Base-by-base conservation (phyloP, 2,797 vertebrate genomes). In the Tenualosa thibaudeaui region DNA sequence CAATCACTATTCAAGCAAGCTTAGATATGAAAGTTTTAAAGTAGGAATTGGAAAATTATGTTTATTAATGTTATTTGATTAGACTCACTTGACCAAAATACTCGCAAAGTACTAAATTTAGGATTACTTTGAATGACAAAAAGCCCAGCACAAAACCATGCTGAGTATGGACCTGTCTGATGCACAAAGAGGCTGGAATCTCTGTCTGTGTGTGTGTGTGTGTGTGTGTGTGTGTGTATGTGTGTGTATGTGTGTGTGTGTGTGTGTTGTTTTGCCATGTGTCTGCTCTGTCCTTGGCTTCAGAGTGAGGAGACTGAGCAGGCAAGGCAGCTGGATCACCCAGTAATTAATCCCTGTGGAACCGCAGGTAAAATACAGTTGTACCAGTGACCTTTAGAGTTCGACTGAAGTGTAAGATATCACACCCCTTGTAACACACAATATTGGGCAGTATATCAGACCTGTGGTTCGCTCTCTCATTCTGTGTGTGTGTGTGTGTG, bases 341-440 rank as follows among this genome's bases (percentile, higher is more conserved):
- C 81, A 85, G 86, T 91, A 91, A 94, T 91, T 90, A 86, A 88
- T 92, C 89, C 88, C 88, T 81, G 81, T 87, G 88, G 90, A 88
- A 85, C 82, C 81, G 26, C 82, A 91, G 88, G 88, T 88, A 88
- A 91, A 82, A 46, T 46, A 78, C 71, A 78, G 71, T 46, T 40
- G 37, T 22, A 9, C 71, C 71, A 43, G 71, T n/a, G 71, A 78
- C 71, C 71, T 78, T 78, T 78, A 22, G 5, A 78, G 40, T 22
- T 19, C 5, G 1, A 78, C 40, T 46, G 17, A 78, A 22, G 17
- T 22, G 71, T 78, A 15, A 78, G 6, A 17, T 0, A 78, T 37
- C 40, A 43, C 15, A 40, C 71, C 22, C 40, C 40, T 22, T 17
- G 15, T 19, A 1, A 78, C 71, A 71, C 12, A 37, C 40, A 78